Conservation (phyloP, 2,113 vertebrate genomes). For the Pseudonaja textilis region DNA sequence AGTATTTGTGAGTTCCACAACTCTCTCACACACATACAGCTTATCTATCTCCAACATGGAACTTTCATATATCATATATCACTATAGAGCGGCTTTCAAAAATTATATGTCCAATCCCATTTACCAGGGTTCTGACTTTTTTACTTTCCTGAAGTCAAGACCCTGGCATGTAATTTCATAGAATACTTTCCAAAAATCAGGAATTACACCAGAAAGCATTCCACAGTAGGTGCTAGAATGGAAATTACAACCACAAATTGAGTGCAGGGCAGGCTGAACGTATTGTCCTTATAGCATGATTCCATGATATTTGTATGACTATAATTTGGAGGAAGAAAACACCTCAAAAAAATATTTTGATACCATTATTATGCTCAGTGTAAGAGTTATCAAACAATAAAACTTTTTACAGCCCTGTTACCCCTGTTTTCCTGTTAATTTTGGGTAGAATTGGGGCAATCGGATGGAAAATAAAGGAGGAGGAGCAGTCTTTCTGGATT, state of each 20-base stretch:
- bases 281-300: slow-evolving; percentile 50
- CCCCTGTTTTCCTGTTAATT: background rate
- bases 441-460: background rate
- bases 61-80: slow-evolving; percentile 44
- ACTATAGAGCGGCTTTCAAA: slow-evolving; percentile 3
- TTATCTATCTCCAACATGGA: slow-evolving; percentile 46
- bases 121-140: slow-evolving; percentile 34
- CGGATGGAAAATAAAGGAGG: background rate
- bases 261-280: slow-evolving; percentile 28
- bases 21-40: background rate
- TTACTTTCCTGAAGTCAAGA: slow-evolving; percentile 16
- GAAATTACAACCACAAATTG: background rate
- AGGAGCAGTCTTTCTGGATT: background rate
- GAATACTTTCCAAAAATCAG: slow-evolving; percentile 20
- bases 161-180: background rate
- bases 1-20: slow-evolving; percentile 56
- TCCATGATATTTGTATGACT: slow-evolving; percentile 29
- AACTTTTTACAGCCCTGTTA: background rate
- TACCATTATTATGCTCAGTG: background rate
- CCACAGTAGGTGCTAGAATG: slow-evolving; percentile 10
- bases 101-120: background rate
- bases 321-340: background rate
- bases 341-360: background rate
- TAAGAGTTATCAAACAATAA: background rate
- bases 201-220: slow-evolving; percentile 11